Evolutionary conservation across 2,797 vertebrate genomes (phyloP).

Genomic region (Epinephelus awoara): DNA sequence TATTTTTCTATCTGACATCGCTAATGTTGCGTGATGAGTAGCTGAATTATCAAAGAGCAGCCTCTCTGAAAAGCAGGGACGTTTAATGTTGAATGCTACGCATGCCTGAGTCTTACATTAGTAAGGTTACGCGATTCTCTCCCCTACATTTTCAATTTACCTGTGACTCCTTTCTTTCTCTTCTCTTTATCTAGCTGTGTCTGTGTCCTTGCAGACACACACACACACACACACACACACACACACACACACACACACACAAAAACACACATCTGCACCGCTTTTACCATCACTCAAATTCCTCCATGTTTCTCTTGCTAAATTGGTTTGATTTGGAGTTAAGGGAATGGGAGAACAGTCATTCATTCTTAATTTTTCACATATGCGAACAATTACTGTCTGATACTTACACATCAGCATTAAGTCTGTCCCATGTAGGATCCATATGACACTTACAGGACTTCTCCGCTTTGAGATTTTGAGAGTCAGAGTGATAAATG

Average conservation of each 20-base stretch:
- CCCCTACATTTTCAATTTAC: not conserved
- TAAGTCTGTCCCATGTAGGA: not conserved
- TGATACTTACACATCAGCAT: not conserved
- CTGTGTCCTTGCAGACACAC: not conserved
- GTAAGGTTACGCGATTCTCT: not conserved
- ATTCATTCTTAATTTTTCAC: not conserved
- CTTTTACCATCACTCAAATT: constrained; percentile 7
- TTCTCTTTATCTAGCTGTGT: not conserved
- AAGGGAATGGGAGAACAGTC: not conserved
- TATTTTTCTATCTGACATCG: not conserved
- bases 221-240: not conserved
- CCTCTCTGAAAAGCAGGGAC: not conserved
- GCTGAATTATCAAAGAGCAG: not conserved
- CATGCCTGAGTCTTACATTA: not conserved
- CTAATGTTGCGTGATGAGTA: not conserved
- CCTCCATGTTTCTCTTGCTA: not conserved
- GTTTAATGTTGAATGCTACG: not conserved
- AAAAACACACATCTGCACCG: not conserved
- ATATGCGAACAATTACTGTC: not conserved
- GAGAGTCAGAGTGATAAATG: constrained; percentile 77
- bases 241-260: not conserved
- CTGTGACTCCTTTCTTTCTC: not conserved
- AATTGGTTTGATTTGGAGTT: constrained; percentile 13
- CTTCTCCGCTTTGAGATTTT: constrained; percentile 28
- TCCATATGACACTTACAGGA: constrained; percentile 25